Evolutionary conservation across 2,888 invertebrate genomes (phyloP).

Genomic region (Fragum sueziense): DNA sequence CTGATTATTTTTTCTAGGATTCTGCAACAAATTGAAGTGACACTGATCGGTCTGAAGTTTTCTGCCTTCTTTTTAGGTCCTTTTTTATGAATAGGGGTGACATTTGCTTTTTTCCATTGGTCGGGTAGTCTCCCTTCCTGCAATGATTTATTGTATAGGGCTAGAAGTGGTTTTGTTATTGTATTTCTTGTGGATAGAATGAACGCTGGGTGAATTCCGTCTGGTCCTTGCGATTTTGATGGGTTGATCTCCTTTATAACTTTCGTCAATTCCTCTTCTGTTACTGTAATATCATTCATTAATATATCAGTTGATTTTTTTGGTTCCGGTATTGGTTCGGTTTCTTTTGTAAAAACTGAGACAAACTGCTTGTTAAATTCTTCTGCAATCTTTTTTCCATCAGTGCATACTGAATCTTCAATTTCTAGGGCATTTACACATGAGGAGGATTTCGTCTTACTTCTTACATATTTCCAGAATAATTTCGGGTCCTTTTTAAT

Average conservation of each 20-base stretch:
- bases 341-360: conserved; percentile 9
- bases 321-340: neutral
- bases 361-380: neutral
- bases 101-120: conserved; percentile 29
- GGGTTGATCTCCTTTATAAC: conserved; percentile 11
- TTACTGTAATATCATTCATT: neutral
- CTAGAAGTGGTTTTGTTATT: neutral
- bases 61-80: conserved; percentile 4
- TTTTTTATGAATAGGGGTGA: conserved; percentile 25
- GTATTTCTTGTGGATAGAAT: neutral
- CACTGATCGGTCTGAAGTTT: conserved; percentile 8
- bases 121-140: conserved; percentile 16
- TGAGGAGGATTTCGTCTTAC: neutral
- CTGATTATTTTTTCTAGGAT: neutral
- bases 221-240: neutral
- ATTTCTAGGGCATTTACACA: neutral
- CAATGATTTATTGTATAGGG: conserved; percentile 23
- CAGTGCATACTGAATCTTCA: neutral
- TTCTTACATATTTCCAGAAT: conserved; percentile 16
- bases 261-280: neutral
- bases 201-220: conserved; percentile 16
- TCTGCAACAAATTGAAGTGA: too few species aligned
- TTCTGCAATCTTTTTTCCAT: neutral
- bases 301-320: neutral
- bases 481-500: neutral